Percentiles rank a stretch among this genome's conserved stretches.
These are phyloP conservation scores for rabbit (Oryctolagus cuniculus) DNA, from an alignment of 2,113 vertebrate genomes.

Conservation along the genomic window DNA sequence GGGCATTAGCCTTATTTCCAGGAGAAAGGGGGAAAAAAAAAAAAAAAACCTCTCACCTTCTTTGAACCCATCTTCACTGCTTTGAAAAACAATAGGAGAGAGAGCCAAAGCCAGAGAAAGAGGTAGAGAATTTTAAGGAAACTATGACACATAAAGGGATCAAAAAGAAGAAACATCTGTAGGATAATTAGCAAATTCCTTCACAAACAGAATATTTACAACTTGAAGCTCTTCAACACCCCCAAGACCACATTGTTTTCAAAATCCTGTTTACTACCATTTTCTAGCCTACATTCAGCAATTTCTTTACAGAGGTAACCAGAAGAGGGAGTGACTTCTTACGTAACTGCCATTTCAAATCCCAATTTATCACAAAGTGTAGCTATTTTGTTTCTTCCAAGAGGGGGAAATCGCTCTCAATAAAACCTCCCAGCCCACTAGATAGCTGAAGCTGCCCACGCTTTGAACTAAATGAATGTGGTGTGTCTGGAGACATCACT, in stretches of 20 bases:
- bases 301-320: slow-evolving; percentile 45
- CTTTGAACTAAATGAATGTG: not conserved
- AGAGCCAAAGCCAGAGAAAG: not conserved
- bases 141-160: not conserved
- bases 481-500: not conserved
- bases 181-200: slow-evolving; percentile 65
- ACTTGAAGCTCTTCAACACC: slow-evolving; percentile 52
- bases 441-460: not conserved
- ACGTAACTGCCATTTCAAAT: slow-evolving; percentile 42
- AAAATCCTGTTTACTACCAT: slow-evolving; percentile 52
- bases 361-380: not conserved
- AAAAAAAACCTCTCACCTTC: slow-evolving; percentile 16
- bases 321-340: not conserved
- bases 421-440: not conserved
- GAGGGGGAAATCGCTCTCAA: not conserved
- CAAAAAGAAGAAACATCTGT: slow-evolving; percentile 65
- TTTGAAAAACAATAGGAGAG: not conserved
- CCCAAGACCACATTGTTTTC: slow-evolving; percentile 26
- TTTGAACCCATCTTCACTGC: slow-evolving; percentile 54
- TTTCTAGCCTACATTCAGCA: slow-evolving; percentile 57
- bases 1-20: not conserved
- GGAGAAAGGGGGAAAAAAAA: not conserved
- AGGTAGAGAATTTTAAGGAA: slow-evolving; percentile 43
- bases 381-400: not conserved
- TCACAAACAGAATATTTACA: slow-evolving; percentile 66